A percentile compares a stretch with the other conserved stretches of the same genome.
Conservation (phyloP, 1,140 invertebrate species). For the Augochlora pura region DNA sequence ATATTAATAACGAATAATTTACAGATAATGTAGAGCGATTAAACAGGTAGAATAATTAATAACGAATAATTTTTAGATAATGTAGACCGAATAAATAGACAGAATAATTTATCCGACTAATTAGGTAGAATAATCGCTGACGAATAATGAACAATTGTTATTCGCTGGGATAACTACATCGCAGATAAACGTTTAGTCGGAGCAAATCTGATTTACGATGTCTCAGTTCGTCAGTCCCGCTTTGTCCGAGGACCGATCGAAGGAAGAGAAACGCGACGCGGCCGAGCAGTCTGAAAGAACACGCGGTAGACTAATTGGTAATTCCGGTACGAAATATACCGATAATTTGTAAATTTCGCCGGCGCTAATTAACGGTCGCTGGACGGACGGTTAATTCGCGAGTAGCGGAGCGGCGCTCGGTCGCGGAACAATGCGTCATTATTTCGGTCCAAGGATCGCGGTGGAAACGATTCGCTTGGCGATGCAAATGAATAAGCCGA, state of each 20-base stretch:
- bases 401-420: not conserved
- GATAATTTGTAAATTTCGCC: conserved; percentile 21
- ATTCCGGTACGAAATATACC: not conserved
- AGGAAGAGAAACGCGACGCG: not conserved
- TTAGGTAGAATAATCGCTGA: too few relatives aligned
- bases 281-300: not conserved
- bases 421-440: conserved; percentile 41
- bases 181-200: too few relatives aligned
- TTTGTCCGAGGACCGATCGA: not conserved
- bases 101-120: too few relatives aligned
- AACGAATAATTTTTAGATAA: too few relatives aligned
- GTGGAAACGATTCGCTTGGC: conserved; percentile 11
- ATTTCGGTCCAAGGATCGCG: conserved; percentile 12
- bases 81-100: too few relatives aligned
- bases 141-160: too few relatives aligned
- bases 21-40: too few relatives aligned
- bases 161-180: too few relatives aligned
- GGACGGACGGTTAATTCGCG: conserved; percentile 13
- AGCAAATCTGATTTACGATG: not conserved
- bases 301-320: not conserved
- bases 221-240: too few relatives aligned
- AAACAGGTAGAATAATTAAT: too few relatives aligned
- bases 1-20: too few relatives aligned
- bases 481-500: conserved; percentile 33
- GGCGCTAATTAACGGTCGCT: conserved; percentile 14